These are phyloP conservation scores for Halcyon smyrnensis DNA, from an alignment of 2,797 vertebrate genomes.

Conservation along the genomic window DNA sequence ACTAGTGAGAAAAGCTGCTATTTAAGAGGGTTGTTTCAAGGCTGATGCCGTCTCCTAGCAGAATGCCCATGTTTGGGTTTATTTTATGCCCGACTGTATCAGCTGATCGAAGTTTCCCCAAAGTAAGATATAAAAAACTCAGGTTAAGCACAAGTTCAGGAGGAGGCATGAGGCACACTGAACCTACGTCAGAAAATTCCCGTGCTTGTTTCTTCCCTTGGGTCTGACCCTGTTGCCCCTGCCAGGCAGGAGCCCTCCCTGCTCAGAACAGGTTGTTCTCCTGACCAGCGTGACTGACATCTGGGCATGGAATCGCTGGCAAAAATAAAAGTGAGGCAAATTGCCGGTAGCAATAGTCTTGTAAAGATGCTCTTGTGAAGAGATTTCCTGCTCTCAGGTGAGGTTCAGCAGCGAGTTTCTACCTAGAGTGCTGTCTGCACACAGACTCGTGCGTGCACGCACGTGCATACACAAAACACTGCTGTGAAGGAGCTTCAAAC, in stretches of 20 bases:
- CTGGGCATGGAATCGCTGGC: not conserved
- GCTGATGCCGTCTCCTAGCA: not conserved
- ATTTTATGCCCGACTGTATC: slow-evolving; percentile 6
- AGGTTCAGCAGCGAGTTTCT: not conserved
- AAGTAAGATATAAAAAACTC: slow-evolving; percentile 65
- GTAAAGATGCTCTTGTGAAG: not conserved
- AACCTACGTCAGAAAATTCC: slow-evolving; percentile 23
- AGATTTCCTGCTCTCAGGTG: not conserved
- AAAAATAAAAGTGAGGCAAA: not conserved
- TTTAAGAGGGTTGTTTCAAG: not conserved
- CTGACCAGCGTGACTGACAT: accelerated
- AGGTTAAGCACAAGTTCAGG: slow-evolving; percentile 44
- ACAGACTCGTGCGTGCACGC: accelerated
- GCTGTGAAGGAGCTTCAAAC: not conserved
- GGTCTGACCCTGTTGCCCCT: not conserved
- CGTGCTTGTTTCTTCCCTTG: not conserved
- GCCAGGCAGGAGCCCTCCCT: not conserved
- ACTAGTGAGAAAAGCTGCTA: not conserved
- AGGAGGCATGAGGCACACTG: not conserved
- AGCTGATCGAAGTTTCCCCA: slow-evolving; percentile 38
- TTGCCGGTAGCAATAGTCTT: not conserved
- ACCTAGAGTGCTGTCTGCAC: not conserved
- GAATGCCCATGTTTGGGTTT: slow-evolving; percentile 48
- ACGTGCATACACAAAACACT: accelerated
- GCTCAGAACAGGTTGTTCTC: slow-evolving; percentile 18